Evolutionary conservation across 2,113 vertebrate genomes (phyloP).

Genomic region (Festucalex cinctus): DNA sequence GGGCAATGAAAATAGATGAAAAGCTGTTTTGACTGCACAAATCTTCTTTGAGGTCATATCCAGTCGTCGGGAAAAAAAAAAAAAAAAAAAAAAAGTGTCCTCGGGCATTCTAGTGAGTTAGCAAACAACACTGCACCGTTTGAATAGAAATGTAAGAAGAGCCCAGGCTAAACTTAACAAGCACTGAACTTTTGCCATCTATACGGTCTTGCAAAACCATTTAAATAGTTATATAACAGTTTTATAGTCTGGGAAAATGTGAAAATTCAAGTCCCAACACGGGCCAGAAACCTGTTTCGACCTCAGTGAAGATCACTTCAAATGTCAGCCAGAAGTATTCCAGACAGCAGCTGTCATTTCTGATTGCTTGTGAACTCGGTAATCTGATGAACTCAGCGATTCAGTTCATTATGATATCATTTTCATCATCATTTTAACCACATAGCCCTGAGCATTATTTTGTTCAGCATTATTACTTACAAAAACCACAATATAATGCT

Average conservation of each 20-base stretch:
- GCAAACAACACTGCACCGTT: not conserved
- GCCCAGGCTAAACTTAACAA: not conserved
- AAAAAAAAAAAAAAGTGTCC: slow-evolving; percentile 1
- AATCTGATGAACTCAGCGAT: not conserved
- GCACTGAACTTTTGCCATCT: not conserved
- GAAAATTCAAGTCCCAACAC: not conserved
- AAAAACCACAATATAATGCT: not conserved
- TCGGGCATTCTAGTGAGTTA: not conserved
- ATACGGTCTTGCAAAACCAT: not conserved
- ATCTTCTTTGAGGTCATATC: not conserved
- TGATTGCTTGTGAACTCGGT: not conserved
- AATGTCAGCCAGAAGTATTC: not conserved
- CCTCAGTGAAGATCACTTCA: not conserved
- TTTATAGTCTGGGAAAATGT: not conserved
- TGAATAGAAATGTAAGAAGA: not conserved
- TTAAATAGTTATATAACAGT: not conserved
- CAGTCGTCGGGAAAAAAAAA: not conserved
- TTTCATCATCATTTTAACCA: not conserved
- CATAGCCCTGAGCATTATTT: not conserved
- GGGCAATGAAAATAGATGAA: not conserved
- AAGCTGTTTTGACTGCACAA: not conserved
- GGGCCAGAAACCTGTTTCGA: not conserved
- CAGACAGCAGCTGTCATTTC: not conserved
- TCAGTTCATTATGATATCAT: not conserved
- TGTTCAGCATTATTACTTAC: not conserved